Conservation (phyloP, 2,888 invertebrate species). For the Ctenicera cuprea region DNA sequence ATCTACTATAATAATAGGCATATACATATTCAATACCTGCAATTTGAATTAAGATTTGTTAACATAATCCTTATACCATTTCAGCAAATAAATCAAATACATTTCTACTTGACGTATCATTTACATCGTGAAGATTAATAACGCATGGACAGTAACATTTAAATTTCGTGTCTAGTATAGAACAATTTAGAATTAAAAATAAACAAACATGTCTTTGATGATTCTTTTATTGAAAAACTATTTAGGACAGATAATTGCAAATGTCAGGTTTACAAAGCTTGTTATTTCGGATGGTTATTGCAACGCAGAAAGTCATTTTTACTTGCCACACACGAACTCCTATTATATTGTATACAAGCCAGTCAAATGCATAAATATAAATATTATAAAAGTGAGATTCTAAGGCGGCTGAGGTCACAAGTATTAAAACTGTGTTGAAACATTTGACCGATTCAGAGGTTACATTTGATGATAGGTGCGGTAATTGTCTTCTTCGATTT, state of each 20-base stretch:
- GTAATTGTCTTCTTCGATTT: constrained; percentile 34
- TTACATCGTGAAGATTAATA: too few species aligned
- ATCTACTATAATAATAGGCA: background rate
- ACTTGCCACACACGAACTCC: constrained; percentile 12
- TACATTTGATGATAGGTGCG: constrained; percentile 32
- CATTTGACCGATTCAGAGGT: constrained; percentile 27
- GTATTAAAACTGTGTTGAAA: constrained; percentile 32
- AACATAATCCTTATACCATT: background rate
- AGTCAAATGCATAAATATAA: constrained; percentile 5
- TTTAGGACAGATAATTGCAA: constrained; percentile 21
- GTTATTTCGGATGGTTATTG: constrained; percentile 3
- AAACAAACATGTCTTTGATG: too few species aligned
- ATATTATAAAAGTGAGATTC: constrained; percentile 29
- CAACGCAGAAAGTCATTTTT: constrained; percentile 23
- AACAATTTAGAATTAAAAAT: too few species aligned
- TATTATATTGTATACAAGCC: background rate
- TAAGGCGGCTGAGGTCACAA: constrained; percentile 25
- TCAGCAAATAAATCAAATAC: too few species aligned
- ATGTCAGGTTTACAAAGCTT: constrained; percentile 13
- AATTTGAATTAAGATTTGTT: background rate
- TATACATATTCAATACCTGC: background rate
- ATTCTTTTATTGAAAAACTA: background rate
- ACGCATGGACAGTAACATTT: too few species aligned
- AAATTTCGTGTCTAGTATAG: too few species aligned
- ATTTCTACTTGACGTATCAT: too few species aligned